Percentiles rank a stretch among this genome's conserved stretches.
These are phyloP conservation scores for Acanthisitta chloris DNA, from an alignment of 2,113 vertebrate genomes.

Conservation along the genomic window DNA sequence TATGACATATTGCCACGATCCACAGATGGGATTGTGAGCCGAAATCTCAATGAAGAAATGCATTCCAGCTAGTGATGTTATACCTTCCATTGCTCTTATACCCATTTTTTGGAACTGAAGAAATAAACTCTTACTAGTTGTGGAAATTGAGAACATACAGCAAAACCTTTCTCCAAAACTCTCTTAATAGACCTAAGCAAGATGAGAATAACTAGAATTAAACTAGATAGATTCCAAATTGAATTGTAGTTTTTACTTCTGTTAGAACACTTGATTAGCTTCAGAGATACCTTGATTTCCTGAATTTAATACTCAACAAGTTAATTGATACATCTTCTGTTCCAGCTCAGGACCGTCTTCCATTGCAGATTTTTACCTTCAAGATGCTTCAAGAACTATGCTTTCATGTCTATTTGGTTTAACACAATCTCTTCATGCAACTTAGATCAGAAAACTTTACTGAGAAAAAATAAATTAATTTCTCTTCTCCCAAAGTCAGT, in stretches of 20 bases:
- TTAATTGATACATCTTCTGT: neutral
- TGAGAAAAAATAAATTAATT: neutral
- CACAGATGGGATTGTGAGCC: neutral
- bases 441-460: neutral
- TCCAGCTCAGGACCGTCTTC: neutral
- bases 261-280: neutral
- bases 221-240: neutral
- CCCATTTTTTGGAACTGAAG: neutral
- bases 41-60: neutral
- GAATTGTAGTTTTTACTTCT: neutral
- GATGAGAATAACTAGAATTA: neutral
- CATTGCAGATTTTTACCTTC: neutral
- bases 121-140: neutral
- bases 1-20: neutral
- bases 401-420: neutral
- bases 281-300: neutral
- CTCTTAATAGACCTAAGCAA: neutral
- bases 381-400: neutral
- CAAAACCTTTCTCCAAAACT: neutral
- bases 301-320: neutral
- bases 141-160: neutral
- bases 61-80: neutral
- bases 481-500: neutral
- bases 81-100: neutral
- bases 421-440: neutral